Conservation (phyloP, 2,113 vertebrate species). For the Syrrhaptes paradoxus region DNA sequence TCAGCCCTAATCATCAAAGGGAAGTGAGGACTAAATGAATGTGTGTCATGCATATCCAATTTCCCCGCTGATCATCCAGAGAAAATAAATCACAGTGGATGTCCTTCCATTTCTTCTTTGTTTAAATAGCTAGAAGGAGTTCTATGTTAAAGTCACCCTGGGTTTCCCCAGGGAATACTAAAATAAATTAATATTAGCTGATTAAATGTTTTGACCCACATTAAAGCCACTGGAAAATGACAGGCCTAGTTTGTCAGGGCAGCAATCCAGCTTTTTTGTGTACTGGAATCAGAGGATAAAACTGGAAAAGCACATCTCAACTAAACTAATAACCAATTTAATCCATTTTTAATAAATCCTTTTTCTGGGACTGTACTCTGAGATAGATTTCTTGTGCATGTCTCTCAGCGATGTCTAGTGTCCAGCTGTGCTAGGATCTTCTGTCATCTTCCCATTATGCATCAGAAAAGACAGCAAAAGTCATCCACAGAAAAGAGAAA, state of each 20-base stretch:
- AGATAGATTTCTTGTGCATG: background rate
- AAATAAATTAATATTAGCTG: constrained; percentile 6
- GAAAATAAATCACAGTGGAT: constrained; percentile 64
- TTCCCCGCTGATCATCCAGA: constrained; percentile 50
- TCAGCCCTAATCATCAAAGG: constrained; percentile 70
- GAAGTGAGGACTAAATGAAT: constrained; percentile 62
- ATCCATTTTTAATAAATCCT: background rate
- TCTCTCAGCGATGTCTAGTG: background rate
- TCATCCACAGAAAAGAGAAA: background rate
- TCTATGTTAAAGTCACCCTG: background rate
- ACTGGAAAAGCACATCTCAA: background rate
- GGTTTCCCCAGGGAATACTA: background rate
- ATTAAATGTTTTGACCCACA: constrained; percentile 28
- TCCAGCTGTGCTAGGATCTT: background rate
- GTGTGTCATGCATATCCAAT: constrained; percentile 49
- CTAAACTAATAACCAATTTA: background rate
- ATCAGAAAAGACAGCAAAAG: background rate
- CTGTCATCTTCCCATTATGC: background rate
- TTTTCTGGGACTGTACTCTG: background rate
- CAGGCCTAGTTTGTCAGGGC: background rate
- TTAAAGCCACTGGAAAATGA: background rate
- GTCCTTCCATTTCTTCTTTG: constrained; percentile 50
- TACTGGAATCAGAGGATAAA: background rate
- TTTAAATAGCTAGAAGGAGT: constrained; percentile 30
- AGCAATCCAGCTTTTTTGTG: background rate